Percentiles rank a stretch among this genome's conserved stretches.
These are phyloP conservation scores for Proteles cristata DNA, from an alignment of 2,113 vertebrate genomes.

Conservation along the genomic window DNA sequence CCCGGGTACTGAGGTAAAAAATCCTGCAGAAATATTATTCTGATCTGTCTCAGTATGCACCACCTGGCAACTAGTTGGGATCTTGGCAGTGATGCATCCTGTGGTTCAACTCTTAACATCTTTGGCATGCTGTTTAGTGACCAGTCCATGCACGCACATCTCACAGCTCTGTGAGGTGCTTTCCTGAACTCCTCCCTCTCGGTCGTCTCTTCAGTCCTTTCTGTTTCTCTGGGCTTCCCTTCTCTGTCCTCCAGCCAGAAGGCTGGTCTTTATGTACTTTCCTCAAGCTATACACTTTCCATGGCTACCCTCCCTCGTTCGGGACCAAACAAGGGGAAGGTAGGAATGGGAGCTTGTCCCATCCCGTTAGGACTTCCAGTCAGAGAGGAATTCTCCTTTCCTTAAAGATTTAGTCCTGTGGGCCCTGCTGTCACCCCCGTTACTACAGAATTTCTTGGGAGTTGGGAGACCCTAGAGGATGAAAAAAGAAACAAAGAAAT, in stretches of 20 bases:
- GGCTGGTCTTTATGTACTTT: neutral
- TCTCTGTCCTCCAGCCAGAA: neutral
- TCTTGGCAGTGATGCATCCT: neutral
- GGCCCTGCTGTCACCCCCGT: neutral
- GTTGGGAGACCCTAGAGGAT: neutral
- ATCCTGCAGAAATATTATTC: neutral
- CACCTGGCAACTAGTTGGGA: neutral
- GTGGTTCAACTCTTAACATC: neutral
- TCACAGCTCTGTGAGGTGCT: neutral
- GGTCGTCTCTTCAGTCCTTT: neutral
- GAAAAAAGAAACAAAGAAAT: neutral
- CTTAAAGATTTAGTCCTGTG: neutral
- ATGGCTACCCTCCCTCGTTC: too few species aligned
- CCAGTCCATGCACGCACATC: neutral
- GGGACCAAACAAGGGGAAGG: neutral
- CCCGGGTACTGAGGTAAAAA: too few species aligned
- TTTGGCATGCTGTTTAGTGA: neutral
- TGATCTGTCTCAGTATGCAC: rapidly evolving
- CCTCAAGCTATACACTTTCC: neutral
- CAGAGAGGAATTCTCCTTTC: neutral
- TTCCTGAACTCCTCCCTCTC: neutral
- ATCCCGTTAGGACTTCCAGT: neutral
- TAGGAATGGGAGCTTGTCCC: rapidly evolving
- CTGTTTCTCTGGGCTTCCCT: neutral
- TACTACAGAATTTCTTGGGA: neutral